Conservation (phyloP, 2,113 vertebrate genomes). For the Leptodactylus fuscus region DNA sequence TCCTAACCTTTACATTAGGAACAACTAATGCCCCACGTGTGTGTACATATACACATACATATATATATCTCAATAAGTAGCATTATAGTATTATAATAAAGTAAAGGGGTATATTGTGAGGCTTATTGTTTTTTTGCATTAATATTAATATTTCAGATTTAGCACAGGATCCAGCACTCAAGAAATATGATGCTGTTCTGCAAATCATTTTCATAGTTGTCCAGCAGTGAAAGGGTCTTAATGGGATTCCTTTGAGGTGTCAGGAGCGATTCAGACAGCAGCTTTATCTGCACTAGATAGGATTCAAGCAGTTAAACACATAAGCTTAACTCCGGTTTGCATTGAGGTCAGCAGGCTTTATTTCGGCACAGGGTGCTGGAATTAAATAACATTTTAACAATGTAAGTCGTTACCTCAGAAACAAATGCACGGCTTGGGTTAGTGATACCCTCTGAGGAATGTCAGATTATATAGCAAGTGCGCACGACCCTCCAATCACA, state of each 20-base stretch:
- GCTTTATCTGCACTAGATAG: slow-evolving; percentile 45
- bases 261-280: slow-evolving; percentile 23
- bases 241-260: slow-evolving; percentile 44
- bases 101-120: too few relatives aligned
- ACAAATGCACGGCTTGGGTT: slow-evolving; percentile 45
- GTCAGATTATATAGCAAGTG: slow-evolving; percentile 50
- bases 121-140: too few relatives aligned
- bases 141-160: neutral
- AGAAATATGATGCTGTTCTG: neutral
- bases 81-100: too few relatives aligned
- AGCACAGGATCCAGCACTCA: neutral
- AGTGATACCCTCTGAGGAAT: slow-evolving; percentile 53
- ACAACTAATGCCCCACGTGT: too few relatives aligned
- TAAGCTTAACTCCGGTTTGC: slow-evolving; percentile 54
- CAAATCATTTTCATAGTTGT: neutral
- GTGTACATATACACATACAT: too few relatives aligned
- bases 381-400: slow-evolving; percentile 55
- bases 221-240: slow-evolving; percentile 36
- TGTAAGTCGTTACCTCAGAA: slow-evolving; percentile 53
- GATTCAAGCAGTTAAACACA: slow-evolving; percentile 52
- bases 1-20: too few relatives aligned
- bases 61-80: too few relatives aligned
- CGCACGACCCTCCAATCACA: slow-evolving; percentile 41
- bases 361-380: slow-evolving; percentile 35
- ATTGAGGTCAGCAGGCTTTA: slow-evolving; percentile 42